Base-by-base conservation (phyloP, 2,797 vertebrate genomes). In the Premnoplex brunnescens region DNA sequence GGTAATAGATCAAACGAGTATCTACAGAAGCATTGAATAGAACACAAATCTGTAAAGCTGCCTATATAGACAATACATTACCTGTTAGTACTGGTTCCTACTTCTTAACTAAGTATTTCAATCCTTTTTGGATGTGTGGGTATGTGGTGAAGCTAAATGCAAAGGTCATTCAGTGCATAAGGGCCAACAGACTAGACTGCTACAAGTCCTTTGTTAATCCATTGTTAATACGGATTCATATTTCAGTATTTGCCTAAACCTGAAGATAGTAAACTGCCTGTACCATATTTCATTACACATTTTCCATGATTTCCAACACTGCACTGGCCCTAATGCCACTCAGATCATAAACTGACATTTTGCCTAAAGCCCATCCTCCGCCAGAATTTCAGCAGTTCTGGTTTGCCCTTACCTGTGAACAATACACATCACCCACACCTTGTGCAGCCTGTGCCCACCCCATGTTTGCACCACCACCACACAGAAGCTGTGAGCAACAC, bases 371-470 rank as follows among this genome's bases (percentile, higher is more conserved):
- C 46, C 24, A 66, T 74, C 41, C 48, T 75, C 52, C 59, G 49
- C 34, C 51, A 75, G 46, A 77, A 43, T 64, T 51, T 48, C 2
- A 5, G 48, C 24, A 41, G 2, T 58, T 76, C 43, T 66, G 48
- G 39, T 86, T 78, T 60, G 58, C 32, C 9, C 59, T 60, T 75
- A 77, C 60, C 46, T n/a, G 37, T 44, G 32, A 56, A 26, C 37
- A 54, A 48, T 19, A 46, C 0, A 3, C 2, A 1, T 34, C 0
- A 0, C 69, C 71, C 41, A 37, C 4, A 17, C 64, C 52, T 66
- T 5, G 37, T 49, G 26, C 55, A 87, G 67, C n/a, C 56, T 36
- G 14, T 75, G 41, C 64, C 82, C 82, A 85, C 78, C 37, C 48
- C 6, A 2, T 22, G 44, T 48, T 85, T 64, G 69, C 36, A n/a